These are phyloP conservation scores for Drosophila kuntzei DNA, from an alignment of 2,888 invertebrate genomes.

Conservation along the genomic window DNA sequence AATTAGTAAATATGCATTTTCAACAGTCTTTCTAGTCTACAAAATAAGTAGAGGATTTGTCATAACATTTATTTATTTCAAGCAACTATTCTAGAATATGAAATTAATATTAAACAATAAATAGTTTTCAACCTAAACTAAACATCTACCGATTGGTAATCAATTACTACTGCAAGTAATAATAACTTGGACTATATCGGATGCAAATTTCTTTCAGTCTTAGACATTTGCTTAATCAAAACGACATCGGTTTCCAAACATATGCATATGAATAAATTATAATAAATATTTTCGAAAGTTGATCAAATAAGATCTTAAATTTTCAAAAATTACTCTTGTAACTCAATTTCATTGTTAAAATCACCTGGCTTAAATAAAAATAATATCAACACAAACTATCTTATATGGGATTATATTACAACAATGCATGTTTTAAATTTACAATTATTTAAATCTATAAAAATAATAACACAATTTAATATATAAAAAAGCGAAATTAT, in stretches of 20 bases:
- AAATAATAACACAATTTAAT: constrained; percentile 8
- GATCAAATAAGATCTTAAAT: neutral
- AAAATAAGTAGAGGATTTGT: neutral
- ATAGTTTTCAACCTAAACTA: neutral
- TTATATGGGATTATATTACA: constrained; percentile 1
- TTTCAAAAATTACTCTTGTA: neutral
- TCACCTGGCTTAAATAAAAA: neutral
- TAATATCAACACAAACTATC: constrained; percentile 1
- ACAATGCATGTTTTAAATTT: constrained; percentile 35
- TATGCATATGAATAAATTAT: too few species aligned
- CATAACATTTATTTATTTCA: neutral
- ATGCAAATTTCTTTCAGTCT: neutral
- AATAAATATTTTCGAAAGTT: neutral
- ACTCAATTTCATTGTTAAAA: neutral
- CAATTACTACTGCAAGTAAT: neutral
- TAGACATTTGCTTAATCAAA: neutral
- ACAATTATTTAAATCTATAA: constrained; percentile 5
- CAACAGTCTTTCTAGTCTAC: constrained; percentile 18
- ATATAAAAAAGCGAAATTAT: neutral
- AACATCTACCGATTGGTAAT: too few species aligned
- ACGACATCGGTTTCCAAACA: too few species aligned
- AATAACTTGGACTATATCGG: neutral
- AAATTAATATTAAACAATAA: neutral
- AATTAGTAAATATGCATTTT: constrained; percentile 11
- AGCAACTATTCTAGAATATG: neutral